Base-by-base conservation (phyloP, 1,140 invertebrate genomes). In the Wasmannia auropunctata region DNA sequence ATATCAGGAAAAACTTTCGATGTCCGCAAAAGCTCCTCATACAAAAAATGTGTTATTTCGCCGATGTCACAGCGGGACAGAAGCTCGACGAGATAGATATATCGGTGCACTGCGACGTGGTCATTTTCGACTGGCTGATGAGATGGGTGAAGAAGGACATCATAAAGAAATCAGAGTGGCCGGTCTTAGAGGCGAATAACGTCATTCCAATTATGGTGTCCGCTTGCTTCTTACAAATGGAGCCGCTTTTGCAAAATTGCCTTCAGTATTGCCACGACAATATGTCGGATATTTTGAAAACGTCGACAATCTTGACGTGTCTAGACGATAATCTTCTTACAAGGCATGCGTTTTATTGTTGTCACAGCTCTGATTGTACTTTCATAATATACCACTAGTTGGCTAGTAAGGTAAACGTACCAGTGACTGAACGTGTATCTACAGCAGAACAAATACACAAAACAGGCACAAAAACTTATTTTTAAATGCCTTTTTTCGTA, bases 111-210 rank as follows among this genome's bases (percentile, higher is more conserved):
- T 99, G 98, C 93, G 98, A 99, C 95, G 97, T 99, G 65, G 97
- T 96, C 67, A 97, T 98, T 86, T 99, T 99, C 94, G 98, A 99
- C 88, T 99, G 98, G 98, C 95, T 99, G n/a, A 98, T 99, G 97
- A 96, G 97, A 87, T 99, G 98, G 98, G 98, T 99, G 0, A 98
- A 98, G 93, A 96, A 96, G 65, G 97, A 97, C 87, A 95, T 96
- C 0, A 96, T 96, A 51, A 95, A 96, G 74, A 96, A 96, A 84
- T 96, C 96, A 81, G 96, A 96, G 72, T 96, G 96, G 95, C 98
- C 98, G 3, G 94, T 96, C 86, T 94, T 98, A 22, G 98, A 99
- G 92, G 95, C 97, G 0, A 96, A 96, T 79, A 99, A 98, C 95
- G 98, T 98, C 0, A 96, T 99, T 76, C 98, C 98, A 0, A 98